Evolutionary conservation across 2,113 vertebrate genomes (phyloP), one percentile per base, ranked within the genome.

Genomic region (Onychostruthus taczanowskii): DNA sequence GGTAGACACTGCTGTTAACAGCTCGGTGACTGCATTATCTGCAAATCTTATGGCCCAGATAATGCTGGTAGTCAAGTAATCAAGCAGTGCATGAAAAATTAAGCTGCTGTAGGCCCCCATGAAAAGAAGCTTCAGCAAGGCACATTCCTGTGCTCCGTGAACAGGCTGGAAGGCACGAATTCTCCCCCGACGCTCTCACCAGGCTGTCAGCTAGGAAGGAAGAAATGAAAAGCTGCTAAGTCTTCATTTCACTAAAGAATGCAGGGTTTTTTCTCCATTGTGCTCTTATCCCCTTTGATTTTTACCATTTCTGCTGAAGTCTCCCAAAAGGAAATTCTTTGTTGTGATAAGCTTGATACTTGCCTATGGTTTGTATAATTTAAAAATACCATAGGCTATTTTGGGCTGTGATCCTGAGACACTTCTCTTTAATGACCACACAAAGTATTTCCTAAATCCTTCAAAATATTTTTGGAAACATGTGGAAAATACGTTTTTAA

Each of bases 121-220:
- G 87, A 93, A 95, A 85, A 86, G 78, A 91, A 84, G 28, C n/a
- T 55, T 90, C 55, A 87, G 67, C 63, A 50, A 39, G 84, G 68
- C 81, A 94, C 66, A 73, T 94, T 96, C 83, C 62, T 87, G 49
- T 70, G 72, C 59, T 82, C 9, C 0, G 0, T 13, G 31, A 78
- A 46, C 19, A 33, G 59, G 24, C 83, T 8, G 13, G 56, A 68
- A 85, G n/a, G 73, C 59, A 55, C 2, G 12, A 1, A 3, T 37
- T 62, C 75, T 76, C 28, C 33, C 21, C 0, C 0, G 5, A 15
- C 0, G 0, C 19, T 31, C 63, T 11, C 22, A n/a, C 63, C 0
- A 0, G 28, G 49, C 16, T 7, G 37, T 44, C 53, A n/a, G 7
- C 41, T 37, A 31, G 50, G 26, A 61, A 28, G 44, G 21, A 91